phyloP scores from a whole-genome alignment of 2,797 vertebrate species.

The Myotis findleyi region DNA sequence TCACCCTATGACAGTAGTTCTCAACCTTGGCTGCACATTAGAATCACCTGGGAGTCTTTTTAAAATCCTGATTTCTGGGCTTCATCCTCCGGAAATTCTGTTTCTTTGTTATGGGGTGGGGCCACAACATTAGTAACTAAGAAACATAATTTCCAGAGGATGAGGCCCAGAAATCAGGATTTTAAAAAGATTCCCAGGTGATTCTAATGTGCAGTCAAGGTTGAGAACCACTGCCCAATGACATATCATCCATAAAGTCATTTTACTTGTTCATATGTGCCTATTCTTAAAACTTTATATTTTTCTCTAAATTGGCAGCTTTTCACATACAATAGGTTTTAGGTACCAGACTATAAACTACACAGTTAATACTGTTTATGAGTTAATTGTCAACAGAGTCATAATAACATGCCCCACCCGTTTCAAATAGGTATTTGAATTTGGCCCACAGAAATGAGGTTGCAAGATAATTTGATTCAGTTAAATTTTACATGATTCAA shows the following conservation, averaged over 20 bases:
- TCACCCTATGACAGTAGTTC: background rate
- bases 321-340: slow-evolving; percentile 4
- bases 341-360: background rate
- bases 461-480: slow-evolving; percentile 66
- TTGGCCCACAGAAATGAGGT: slow-evolving; percentile 57
- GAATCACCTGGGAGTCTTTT: too few relatives aligned
- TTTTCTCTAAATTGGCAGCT: background rate
- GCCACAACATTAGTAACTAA: too few relatives aligned
- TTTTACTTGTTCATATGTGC: background rate
- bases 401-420: background rate
- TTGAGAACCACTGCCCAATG: too few relatives aligned
- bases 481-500: slow-evolving; percentile 72
- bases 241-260: background rate
- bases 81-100: too few relatives aligned
- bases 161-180: too few relatives aligned
- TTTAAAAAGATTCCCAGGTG: too few relatives aligned
- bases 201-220: too few relatives aligned
- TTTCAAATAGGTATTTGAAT: slow-evolving; percentile 43
- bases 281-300: background rate
- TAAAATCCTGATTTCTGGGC: too few relatives aligned
- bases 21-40: too few relatives aligned
- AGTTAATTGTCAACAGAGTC: slow-evolving; percentile 61
- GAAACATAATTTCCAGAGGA: too few relatives aligned
- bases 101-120: too few relatives aligned
- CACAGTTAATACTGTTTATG: background rate